Evolutionary conservation across 2,797 vertebrate genomes (phyloP), one percentile per base, ranked within the genome.

Genomic region (Sebastiscus tertius): DNA sequence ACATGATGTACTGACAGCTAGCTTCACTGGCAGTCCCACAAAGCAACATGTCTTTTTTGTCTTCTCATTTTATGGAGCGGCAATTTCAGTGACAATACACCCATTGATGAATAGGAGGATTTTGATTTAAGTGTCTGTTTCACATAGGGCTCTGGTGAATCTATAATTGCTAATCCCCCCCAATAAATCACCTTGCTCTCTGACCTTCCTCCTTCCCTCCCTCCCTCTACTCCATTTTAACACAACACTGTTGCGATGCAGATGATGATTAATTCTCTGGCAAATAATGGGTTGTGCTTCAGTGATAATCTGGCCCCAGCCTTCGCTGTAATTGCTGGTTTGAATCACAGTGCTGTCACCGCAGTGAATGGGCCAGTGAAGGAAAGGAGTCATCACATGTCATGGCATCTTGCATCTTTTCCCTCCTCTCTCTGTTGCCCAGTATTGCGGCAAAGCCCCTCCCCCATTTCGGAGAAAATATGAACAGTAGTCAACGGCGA

Each of bases 181-280:
- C 8, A 68, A 72, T 90, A 85, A 89, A 91, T 89, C 83, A 84
- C 26, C 7, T 13, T 34, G 14, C 34, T 33, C 80, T 77, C 70
- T 56, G 77, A 77, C 80, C 85, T 73, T 63, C 62, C 24, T 59
- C 56, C 9, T 56, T 79, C 54, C 66, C 66, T 79, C 54, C 66
- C 66, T 26, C 54, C 20, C 49, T 49, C 46, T 20, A 2, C 29
- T 82, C 65, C 31, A 39, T 85, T 70, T 58, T 64, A 64, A 64
- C 70, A 75, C 62, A 65, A 62, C 70, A 27, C 10, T 8, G 61
- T 27, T 64, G 54, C 8, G 67, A 82, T 82, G 82, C 72, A 86
- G 77, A 87, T 39, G 61, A 85, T 85, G 77, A 91, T 88, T 58
- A 52, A 86, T 89, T 62, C 29, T 61, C 66, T 52, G 69, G 76